Conservation (phyloP, 1,140 invertebrate genomes). For the Brachionus plicatilis region DNA sequence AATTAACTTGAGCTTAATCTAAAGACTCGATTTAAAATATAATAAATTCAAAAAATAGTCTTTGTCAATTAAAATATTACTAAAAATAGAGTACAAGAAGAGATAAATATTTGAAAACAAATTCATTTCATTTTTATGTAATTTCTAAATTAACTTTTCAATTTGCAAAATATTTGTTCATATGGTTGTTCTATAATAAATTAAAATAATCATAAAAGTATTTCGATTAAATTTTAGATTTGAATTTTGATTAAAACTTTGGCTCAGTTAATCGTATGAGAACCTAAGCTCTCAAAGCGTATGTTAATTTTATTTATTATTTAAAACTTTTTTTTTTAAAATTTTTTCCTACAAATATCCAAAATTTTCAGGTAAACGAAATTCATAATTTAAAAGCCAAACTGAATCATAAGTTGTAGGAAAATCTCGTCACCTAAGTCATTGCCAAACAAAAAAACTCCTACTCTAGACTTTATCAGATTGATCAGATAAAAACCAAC, state of each 20-base stretch:
- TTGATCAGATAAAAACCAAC: background rate
- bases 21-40: too few species aligned
- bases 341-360: background rate
- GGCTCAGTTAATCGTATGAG: background rate
- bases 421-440: background rate
- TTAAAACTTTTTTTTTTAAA: background rate
- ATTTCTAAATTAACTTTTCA: too few species aligned
- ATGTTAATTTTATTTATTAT: background rate
- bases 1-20: too few species aligned
- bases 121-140: too few species aligned
- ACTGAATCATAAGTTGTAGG: background rate
- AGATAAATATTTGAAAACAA: too few species aligned
- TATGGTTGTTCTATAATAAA: background rate
- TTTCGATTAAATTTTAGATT: background rate
- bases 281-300: background rate
- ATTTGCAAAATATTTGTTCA: too few species aligned
- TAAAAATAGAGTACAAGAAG: too few species aligned
- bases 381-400: background rate
- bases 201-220: background rate
- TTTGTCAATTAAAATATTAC: too few species aligned
- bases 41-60: too few species aligned
- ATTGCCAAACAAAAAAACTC: background rate
- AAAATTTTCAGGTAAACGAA: background rate
- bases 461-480: background rate
- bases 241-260: background rate